Evolutionary conservation across 2,888 invertebrate genomes (phyloP), one percentile per base, ranked within the genome.

Genomic region (Agrochola macilenta): DNA sequence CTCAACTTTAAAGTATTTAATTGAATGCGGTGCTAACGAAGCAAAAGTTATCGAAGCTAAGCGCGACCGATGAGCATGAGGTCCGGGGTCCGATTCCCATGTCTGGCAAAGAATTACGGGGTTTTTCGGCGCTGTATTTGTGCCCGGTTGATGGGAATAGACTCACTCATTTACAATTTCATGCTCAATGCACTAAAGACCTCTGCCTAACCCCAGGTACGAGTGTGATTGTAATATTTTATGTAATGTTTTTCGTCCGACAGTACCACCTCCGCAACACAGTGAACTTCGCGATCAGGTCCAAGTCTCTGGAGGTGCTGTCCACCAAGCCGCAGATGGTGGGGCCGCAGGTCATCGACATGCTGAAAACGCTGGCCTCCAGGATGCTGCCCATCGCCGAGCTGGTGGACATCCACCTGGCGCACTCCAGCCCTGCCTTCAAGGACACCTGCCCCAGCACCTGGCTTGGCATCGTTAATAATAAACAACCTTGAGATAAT

Each of bases 381-480:
- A 86, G 90, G 5, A 81, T 96, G 76, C 90, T 96, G 77, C 96
- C 96, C 0, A 88, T 94, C 0, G 92, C 95, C 0, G 96, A 96
- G 26, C 90, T 96, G 7, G 84, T 96, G 76, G 96, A 96, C 78
- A 84, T 95, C 12, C 96, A 96, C 83, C 87, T 96, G 69, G 93
- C 95, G 0, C 94, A 96, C 88, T 93, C 92, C 82, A 96, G 96
- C 78, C 93, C 95, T 0, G 95, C 93, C 0, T 96, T 96, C 81
- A 95, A 94, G 76, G 95, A 96, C 83, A 92, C 93, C 68, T 94
- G 95, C 64, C 95, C 96, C 0, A 79, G 92, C 0, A 94, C 95
- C 0, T 96, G 96, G 96, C 90, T 96, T 0, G 95, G 94, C 0
- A 96, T 96, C 35, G 95, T 96, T 49, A 95, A 95, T 88, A 95